Evolutionary conservation across 2,888 invertebrate genomes (phyloP), one percentile per base, ranked within the genome.

Genomic region (Enchytraeus crypticus): DNA sequence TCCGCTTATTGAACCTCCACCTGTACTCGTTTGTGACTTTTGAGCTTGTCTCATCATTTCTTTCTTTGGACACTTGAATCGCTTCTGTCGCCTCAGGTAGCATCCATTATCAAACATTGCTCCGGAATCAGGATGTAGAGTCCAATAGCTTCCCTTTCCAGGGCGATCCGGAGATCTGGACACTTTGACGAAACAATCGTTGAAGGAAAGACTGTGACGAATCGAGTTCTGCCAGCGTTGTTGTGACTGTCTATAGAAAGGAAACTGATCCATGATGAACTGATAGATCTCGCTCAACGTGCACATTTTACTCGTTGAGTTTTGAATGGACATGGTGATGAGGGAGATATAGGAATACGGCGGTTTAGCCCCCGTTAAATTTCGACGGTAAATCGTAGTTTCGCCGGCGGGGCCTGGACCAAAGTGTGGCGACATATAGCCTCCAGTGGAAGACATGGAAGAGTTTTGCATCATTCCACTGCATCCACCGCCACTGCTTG

Each of bases 91-190:
- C 38, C 97, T 84, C 70, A 98, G 82, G 76, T 92, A 98, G 79
- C 97, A 97, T 2, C 97, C 97, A 78, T 98, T 98, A 79, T 98
- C 97, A 77, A 98, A 98, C 97, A 98, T 98, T 79, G 97, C 96
- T 0, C 96, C 96, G 64, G 95, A 93, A 71, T 96, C 93, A 0
- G 95, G 95, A 74, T 98, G 97, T 63, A 98, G 84, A 30, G 96
- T 92, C 97, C 97, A 98, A 81, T 96, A n/a, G n/a, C n/a, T n/a
- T n/a, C n/a, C n/a, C n/a, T n/a, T n/a, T n/a, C n/a, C n/a, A n/a
- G n/a, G n/a, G 8, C 49, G 91, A 91, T 1, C 97, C 4, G 55
- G 55, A 8, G 60, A 43, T 47, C 60, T 29, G 26, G 60, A 54
- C 33, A 60, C 93, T 81, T 98, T 98, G 60, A 98, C 92, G 80